A percentile compares a stretch with the other conserved stretches of the same genome.
Evolutionary conservation across 2,113 vertebrate species (phyloP).

Genomic region (Lipotes vexillifer): DNA sequence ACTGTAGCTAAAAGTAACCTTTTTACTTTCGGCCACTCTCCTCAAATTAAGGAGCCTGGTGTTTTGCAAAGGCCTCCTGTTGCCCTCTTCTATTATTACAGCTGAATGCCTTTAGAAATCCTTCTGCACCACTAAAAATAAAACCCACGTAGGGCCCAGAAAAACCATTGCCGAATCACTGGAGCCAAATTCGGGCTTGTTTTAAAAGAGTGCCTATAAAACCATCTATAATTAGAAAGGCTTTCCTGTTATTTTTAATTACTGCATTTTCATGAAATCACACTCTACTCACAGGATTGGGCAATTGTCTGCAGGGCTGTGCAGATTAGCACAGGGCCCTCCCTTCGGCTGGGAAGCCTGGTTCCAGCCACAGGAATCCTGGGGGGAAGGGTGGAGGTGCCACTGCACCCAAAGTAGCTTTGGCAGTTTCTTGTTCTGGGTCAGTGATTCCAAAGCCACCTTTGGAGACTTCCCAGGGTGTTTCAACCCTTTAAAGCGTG

Average conservation of each 20-base stretch:
- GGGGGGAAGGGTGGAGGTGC: fast-evolving
- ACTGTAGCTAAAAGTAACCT: fast-evolving
- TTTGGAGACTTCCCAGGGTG: background rate
- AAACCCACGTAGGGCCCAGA: background rate
- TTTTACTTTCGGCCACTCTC: background rate
- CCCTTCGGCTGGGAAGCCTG: fast-evolving
- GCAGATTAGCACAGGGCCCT: fast-evolving
- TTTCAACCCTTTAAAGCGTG: background rate
- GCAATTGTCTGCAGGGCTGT: fast-evolving
- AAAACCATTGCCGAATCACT: background rate
- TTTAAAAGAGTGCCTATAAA: background rate
- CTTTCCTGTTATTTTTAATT: background rate
- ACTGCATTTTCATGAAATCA: background rate
- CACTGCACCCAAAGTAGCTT: fast-evolving
- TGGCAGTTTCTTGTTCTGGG: background rate
- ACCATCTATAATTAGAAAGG: background rate
- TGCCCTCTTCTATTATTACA: background rate
- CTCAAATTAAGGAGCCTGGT: background rate
- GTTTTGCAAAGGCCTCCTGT: background rate
- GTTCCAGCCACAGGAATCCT: background rate
- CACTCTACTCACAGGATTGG: background rate
- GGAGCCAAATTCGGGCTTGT: background rate
- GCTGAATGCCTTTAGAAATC: background rate
- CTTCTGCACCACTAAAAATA: background rate
- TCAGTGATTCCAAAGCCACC: background rate